These are phyloP conservation scores for Crax fasciolata DNA, from an alignment of 2,797 vertebrate species.

Conservation along the genomic window DNA sequence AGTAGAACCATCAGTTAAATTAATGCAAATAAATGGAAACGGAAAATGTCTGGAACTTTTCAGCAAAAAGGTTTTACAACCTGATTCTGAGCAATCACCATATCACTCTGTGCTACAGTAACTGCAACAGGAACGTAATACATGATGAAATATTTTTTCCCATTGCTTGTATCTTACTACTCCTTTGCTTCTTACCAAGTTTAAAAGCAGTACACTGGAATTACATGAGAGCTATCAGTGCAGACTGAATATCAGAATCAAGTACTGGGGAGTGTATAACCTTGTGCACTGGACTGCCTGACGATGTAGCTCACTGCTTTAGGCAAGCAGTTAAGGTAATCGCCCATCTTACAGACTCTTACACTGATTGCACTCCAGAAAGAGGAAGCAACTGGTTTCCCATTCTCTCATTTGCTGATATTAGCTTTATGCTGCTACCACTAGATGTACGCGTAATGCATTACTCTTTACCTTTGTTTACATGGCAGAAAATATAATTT, in stretches of 20 bases:
- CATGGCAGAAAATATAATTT: conserved; percentile 56
- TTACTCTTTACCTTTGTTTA: conserved; percentile 67
- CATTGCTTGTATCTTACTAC: not conserved
- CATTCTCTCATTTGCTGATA: conserved; percentile 70
- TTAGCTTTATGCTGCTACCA: conserved; percentile 53
- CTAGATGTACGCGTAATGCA: not conserved
- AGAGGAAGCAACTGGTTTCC: conserved; percentile 52
- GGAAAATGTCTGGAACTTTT: not conserved
- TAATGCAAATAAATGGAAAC: not conserved
- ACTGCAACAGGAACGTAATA: accelerated
- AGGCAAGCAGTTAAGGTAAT: conserved; percentile 76
- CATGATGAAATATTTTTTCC: not conserved
- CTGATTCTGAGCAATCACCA: not conserved
- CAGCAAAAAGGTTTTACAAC: not conserved
- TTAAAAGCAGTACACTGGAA: conserved; percentile 14
- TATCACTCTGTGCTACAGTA: not conserved
- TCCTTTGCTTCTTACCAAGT: not conserved
- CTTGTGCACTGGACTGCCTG: conserved; percentile 48
- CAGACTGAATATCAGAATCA: conserved; percentile 65
- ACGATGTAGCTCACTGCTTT: conserved; percentile 66
- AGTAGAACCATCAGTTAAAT: not conserved
- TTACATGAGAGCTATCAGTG: conserved; percentile 1
- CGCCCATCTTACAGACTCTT: conserved; percentile 67
- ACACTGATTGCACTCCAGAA: conserved; percentile 64
- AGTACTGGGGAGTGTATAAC: conserved; percentile 43